Evolutionary conservation across 1,140 invertebrate genomes (phyloP).

Genomic region (Conus betulinus): DNA sequence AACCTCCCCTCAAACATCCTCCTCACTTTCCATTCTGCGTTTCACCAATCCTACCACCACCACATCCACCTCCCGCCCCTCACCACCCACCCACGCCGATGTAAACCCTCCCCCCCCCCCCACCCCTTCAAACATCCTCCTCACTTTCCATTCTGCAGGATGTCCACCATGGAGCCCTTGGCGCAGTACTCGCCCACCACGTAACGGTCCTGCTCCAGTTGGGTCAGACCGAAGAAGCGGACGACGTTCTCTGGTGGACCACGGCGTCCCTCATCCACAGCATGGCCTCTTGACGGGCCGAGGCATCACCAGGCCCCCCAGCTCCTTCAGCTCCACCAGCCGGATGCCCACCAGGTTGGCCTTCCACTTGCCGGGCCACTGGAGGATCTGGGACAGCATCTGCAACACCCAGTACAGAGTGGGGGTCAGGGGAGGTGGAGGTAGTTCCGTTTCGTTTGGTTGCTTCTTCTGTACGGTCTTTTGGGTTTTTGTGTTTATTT

Average conservation of each 20-base stretch:
- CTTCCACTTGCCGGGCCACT: conserved; percentile 65
- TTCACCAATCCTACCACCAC: neutral
- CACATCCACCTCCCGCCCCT: neutral
- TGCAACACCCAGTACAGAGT: neutral
- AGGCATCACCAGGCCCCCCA: neutral
- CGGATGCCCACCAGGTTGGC: conserved; percentile 49
- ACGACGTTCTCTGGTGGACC: conserved; percentile 56
- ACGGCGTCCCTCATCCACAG: conserved; percentile 62
- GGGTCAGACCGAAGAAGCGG: conserved; percentile 62
- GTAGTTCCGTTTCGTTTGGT: neutral
- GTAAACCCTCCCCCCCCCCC: neutral
- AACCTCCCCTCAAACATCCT: too few species aligned
- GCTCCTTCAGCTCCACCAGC: conserved; percentile 45
- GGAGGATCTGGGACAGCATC: conserved; percentile 58
- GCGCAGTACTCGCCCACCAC: conserved; percentile 54
- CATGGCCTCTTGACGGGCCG: conserved; percentile 50
- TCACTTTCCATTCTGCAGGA: conserved; percentile 54
- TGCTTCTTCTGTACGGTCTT: too few species aligned
- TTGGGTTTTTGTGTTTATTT: neutral
- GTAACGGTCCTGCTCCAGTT: conserved; percentile 47
- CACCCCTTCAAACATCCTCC: neutral
- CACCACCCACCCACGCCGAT: neutral
- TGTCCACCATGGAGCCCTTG: conserved; percentile 57
- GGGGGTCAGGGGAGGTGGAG: neutral
- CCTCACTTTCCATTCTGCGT: neutral